Conservation (phyloP, 1,140 invertebrate species). For the Helicoverpa zea region DNA sequence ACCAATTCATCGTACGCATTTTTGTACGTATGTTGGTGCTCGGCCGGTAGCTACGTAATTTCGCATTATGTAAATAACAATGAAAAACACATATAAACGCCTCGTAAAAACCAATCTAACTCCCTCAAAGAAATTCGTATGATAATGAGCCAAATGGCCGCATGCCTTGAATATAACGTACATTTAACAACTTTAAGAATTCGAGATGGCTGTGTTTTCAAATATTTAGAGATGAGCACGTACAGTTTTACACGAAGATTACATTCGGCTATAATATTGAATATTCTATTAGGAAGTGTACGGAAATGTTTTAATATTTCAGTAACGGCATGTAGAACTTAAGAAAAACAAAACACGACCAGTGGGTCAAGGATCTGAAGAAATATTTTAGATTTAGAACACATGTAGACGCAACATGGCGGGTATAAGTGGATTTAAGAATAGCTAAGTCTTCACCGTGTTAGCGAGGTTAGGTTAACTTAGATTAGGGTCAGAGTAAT, state of each 20-base stretch:
- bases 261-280: not conserved
- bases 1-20: no score
- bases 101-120: no score
- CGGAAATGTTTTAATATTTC: not conserved
- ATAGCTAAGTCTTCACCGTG: slow-evolving; percentile 8
- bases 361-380: slow-evolving; percentile 21
- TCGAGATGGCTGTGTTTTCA: not conserved
- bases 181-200: not conserved
- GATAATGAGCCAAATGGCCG: slow-evolving; percentile 17
- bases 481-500: no score
- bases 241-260: not conserved
- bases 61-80: no score
- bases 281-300: not conserved
- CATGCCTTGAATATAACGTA: not conserved
- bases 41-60: no score
- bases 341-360: slow-evolving; percentile 9
- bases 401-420: not conserved
- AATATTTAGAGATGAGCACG: not conserved
- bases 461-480: not conserved
- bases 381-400: slow-evolving; percentile 24
- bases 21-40: no score
- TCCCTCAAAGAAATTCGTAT: not conserved
- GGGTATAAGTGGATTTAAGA: slow-evolving; percentile 21
- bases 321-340: not conserved
- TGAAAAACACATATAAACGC: no score